Base-by-base conservation (phyloP, 2,797 vertebrate genomes). In the Cirrhinus mrigala region DNA sequence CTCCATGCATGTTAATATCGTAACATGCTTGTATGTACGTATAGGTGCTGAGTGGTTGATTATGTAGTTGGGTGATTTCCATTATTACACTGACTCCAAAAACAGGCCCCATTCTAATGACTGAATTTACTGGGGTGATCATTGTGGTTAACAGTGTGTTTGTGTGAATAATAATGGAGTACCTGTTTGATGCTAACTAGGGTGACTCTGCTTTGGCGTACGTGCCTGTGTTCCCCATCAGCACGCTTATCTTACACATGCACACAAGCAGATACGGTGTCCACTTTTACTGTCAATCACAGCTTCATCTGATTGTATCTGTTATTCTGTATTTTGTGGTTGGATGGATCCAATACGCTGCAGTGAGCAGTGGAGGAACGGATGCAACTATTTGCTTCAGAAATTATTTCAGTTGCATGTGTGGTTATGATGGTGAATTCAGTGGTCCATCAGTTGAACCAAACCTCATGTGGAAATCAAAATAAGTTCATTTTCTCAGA, bases 21-120 rank as follows among this genome's bases (percentile, higher is more conserved):
- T 80, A 80, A 50, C 76, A 68, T 16, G 37, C 60, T 81, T 69
- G 27, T 75, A 86, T 68, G 70, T 74, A 74, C 84, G 74, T 54
- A 14, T 64, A 76, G 62, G 69, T 80, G 64, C 69, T 81, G 60
- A 84, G 81, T 58, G 60, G 24, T 64, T 84, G 24, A 87, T 76
- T 84, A 80, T 62, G 50, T 84, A 84, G 70, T 54, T 70, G 29
- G 62, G 40, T 40, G 85, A 69, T 60, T 76, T 87, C 37, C 27
- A 40, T 81, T 81, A 81, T 70, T 75, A 33, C 50, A 75, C 37
- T 82, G 69, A 66, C 62, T 22, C 69, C 24, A 68, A 69, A 83
- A 54, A 83, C 10, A n/a, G 3, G 24, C 44, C 22, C 16, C 44
- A 20, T 50, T 62, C 75, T 29, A 12, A 60, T 7, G 20, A 11